Evolutionary conservation across 1,140 invertebrate species (phyloP).

Genomic region (Neomicropteryx cornuta): DNA sequence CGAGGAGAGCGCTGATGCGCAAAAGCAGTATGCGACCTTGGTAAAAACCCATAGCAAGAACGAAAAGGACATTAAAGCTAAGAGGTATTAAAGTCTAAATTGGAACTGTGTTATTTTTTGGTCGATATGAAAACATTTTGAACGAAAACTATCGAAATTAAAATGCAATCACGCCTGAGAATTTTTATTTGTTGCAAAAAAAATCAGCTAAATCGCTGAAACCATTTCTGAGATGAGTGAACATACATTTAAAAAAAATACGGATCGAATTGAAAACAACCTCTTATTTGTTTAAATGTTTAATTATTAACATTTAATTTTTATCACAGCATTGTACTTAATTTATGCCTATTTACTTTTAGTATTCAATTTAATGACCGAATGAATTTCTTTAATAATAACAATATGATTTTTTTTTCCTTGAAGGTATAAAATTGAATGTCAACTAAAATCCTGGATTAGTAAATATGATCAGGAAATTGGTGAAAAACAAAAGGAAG

Average conservation of each 20-base stretch:
- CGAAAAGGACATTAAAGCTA: constrained; percentile 32
- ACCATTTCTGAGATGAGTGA: not conserved
- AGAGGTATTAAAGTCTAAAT: constrained; percentile 19
- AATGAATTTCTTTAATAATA: not conserved
- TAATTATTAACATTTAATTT: not conserved
- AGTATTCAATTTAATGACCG: not conserved
- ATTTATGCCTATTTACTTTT: not conserved
- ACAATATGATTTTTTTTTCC: not conserved
- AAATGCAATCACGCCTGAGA: too few species aligned
- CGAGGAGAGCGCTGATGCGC: constrained; percentile 27
- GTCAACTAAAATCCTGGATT: constrained; percentile 33
- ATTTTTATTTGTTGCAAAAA: too few species aligned
- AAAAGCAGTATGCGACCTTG: constrained; percentile 25
- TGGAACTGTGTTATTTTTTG: too few species aligned
- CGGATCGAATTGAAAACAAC: not conserved
- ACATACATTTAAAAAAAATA: not conserved
- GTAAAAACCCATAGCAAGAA: constrained; percentile 25
- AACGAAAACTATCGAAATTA: not conserved
- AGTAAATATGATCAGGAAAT: constrained; percentile 39
- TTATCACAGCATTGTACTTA: not conserved
- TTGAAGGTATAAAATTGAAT: constrained; percentile 35
- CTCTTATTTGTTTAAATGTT: not conserved
- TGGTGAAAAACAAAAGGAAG: constrained; percentile 32
- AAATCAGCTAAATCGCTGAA: too few species aligned
- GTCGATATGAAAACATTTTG: not conserved